Conservation (phyloP, 2,797 vertebrate species). For the Lithobates sylvaticus region DNA sequence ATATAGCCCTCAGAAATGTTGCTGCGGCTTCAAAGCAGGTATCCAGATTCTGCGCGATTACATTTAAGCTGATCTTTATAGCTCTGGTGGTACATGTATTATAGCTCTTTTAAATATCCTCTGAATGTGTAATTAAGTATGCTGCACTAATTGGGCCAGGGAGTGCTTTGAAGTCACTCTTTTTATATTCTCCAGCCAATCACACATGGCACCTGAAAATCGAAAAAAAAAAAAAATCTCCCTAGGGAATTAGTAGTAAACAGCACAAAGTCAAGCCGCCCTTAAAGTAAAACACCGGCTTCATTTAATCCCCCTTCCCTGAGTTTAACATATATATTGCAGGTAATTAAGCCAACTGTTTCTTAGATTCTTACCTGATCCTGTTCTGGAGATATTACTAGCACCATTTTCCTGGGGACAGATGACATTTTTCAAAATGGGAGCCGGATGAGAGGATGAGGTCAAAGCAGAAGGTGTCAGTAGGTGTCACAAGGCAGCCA, state of each 20-base stretch:
- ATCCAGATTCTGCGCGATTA: conserved; percentile 24
- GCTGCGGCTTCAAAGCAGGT: conserved; percentile 35
- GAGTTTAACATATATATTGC: neutral
- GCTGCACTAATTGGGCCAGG: conserved; percentile 41
- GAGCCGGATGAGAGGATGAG: too few relatives aligned
- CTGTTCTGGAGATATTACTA: too few relatives aligned
- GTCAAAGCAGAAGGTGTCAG: too few relatives aligned
- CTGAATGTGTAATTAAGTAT: conserved; percentile 36
- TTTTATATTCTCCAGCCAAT: neutral
- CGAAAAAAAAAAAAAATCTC: neutral
- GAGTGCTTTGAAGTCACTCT: conserved; percentile 20
- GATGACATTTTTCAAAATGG: too few relatives aligned
- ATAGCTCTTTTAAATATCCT: conserved; percentile 37
- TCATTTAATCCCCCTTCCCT: too few relatives aligned
- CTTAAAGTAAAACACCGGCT: neutral
- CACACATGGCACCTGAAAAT: conserved; percentile 21
- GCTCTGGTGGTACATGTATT: conserved; percentile 2
- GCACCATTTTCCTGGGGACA: too few relatives aligned
- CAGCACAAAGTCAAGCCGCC: neutral
- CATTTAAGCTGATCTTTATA: conserved; percentile 41
- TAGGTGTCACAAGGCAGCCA: too few relatives aligned
- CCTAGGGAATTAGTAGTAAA: neutral
- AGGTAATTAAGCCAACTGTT: too few relatives aligned
- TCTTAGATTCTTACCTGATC: too few relatives aligned
- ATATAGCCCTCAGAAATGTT: conserved; percentile 25